Conservation (phyloP, 2,797 vertebrate species). For the Ceryle rudis region DNA sequence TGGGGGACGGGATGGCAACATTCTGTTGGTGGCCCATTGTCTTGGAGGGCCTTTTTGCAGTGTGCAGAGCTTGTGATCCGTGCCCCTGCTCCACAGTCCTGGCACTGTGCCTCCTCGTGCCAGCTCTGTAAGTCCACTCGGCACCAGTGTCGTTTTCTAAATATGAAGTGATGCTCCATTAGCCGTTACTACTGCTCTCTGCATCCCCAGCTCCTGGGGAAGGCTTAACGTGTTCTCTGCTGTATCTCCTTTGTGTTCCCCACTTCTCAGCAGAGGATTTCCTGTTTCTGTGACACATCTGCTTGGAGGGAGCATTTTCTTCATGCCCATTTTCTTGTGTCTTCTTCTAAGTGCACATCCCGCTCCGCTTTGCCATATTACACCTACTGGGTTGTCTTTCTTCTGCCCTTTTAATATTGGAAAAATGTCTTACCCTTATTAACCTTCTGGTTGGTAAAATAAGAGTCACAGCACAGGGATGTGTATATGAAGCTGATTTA, state of each 20-base stretch:
- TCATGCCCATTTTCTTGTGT: not conserved
- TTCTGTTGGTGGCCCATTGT: not conserved
- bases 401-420: not conserved
- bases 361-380: not conserved
- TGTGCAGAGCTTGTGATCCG: not conserved
- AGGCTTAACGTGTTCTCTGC: not conserved
- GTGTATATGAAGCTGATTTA: not conserved
- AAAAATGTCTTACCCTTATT: not conserved
- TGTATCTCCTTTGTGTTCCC: not conserved
- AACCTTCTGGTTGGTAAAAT: not conserved
- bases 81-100: not conserved
- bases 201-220: not conserved
- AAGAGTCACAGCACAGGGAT: not conserved
- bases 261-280: not conserved
- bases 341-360: not conserved
- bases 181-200: not conserved
- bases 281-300: not conserved
- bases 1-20: not conserved
- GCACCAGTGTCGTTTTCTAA: not conserved
- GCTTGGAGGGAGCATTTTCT: not conserved
- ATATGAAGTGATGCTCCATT: fast-evolving
- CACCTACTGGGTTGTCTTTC: not conserved
- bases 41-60: not conserved
- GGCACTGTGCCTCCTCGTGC: not conserved
- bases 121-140: fast-evolving